Conservation (phyloP, 2,797 vertebrate species). For the Gallirallus australis region DNA sequence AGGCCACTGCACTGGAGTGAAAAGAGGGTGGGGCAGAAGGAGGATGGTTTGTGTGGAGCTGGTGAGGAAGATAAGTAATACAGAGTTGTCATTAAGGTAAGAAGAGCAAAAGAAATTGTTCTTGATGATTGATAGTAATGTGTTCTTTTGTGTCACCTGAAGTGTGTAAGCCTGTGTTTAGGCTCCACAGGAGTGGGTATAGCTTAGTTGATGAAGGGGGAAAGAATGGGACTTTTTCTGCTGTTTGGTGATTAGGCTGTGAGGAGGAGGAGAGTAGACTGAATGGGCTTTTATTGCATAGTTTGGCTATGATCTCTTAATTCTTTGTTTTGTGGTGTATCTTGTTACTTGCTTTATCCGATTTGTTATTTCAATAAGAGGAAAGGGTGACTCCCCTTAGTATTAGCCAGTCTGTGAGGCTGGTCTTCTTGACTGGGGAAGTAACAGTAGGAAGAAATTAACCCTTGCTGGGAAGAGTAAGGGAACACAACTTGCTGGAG, state of each 20-base stretch:
- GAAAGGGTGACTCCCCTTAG: not conserved
- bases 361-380: not conserved
- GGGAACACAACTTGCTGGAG: rapidly evolving
- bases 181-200: not conserved
- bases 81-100: not conserved
- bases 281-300: rapidly evolving
- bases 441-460: not conserved
- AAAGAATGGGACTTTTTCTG: not conserved
- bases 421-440: not conserved
- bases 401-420: not conserved
- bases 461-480: not conserved
- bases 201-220: not conserved
- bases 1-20: not conserved
- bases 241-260: not conserved
- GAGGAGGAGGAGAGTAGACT: not conserved
- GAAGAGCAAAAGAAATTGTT: not conserved
- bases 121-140: not conserved
- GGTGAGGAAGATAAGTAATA: no score
- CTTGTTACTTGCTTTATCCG: not conserved
- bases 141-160: not conserved
- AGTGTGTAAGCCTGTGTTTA: not conserved
- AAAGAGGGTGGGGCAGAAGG: not conserved
- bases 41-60: not conserved
- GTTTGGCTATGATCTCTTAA: not conserved
- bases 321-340: not conserved